A percentile compares a stretch with the other conserved stretches of the same genome.
These are phyloP conservation scores for Carcharodon carcharias DNA, from an alignment of 2,797 vertebrate species.

Conservation along the genomic window DNA sequence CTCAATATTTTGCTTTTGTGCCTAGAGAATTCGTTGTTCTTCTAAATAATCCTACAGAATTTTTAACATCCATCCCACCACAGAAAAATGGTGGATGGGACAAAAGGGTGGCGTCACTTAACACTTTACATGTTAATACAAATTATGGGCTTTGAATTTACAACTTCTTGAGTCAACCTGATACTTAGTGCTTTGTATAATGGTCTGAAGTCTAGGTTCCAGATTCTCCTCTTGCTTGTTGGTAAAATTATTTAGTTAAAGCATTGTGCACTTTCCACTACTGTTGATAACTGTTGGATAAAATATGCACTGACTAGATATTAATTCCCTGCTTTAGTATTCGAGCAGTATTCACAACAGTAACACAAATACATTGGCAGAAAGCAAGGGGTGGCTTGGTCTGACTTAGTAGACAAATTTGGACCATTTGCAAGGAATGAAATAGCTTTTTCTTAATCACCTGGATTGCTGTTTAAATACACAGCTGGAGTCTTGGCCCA, in stretches of 20 bases:
- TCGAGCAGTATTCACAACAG: neutral
- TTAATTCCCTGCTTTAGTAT: neutral
- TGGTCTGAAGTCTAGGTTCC: neutral
- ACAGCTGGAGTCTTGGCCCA: neutral
- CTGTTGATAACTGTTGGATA: neutral
- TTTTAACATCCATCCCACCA: neutral
- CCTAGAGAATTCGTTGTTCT: neutral
- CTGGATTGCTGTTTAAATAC: neutral
- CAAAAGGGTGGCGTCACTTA: neutral
- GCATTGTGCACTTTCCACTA: neutral
- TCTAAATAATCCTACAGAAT: neutral
- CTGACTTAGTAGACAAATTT: neutral
- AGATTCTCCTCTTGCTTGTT: neutral
- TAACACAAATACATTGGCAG: neutral
- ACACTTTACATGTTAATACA: neutral
- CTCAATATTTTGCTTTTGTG: too few species aligned
- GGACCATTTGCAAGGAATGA: neutral
- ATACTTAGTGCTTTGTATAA: neutral
- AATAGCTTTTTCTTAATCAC: neutral
- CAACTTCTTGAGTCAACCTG: neutral
- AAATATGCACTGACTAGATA: neutral
- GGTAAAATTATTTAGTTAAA: neutral
- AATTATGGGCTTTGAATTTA: neutral
- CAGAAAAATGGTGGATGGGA: neutral
- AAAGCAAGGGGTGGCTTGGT: neutral